Conservation (phyloP, 2,888 invertebrate species). For the Tachina lurida region DNA sequence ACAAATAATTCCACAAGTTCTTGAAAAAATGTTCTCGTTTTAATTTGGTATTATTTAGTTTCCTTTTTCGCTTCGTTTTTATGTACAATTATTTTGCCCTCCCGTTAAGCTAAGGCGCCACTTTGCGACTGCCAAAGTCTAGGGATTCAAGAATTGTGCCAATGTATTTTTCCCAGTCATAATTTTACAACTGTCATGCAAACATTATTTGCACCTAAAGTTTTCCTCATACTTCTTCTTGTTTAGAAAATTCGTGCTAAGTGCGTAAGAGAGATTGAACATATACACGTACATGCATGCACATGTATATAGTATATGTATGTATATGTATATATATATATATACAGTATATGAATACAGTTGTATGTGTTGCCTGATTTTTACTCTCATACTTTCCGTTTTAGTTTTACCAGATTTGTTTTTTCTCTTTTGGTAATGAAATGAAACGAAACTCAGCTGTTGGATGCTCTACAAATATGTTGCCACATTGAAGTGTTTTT, state of each 20-base stretch:
- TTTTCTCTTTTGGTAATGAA: conserved; percentile 43
- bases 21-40: not conserved
- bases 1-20: not conserved
- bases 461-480: conserved; percentile 54
- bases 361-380: not conserved
- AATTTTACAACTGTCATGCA: conserved; percentile 63
- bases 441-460: conserved; percentile 43
- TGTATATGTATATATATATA: not conserved
- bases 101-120: conserved; percentile 66
- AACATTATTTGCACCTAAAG: conserved; percentile 55
- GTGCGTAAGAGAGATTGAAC: conserved; percentile 51
- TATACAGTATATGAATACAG: not conserved
- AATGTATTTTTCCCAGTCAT: conserved; percentile 61
- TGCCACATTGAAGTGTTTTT: not conserved
- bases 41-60: not conserved
- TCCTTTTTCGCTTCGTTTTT: not conserved
- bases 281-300: not conserved
- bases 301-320: not conserved
- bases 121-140: conserved; percentile 62
- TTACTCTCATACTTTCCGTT: conserved; percentile 29
- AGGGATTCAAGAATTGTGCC: conserved; percentile 57
- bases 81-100: conserved; percentile 21
- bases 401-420: conserved; percentile 42
- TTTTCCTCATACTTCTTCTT: conserved; percentile 43
- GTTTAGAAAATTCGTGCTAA: conserved; percentile 3